Percentiles rank a stretch among this genome's conserved stretches.
Evolutionary conservation across 2,113 vertebrate genomes (phyloP).

Genomic region (Leptosomus discolor): DNA sequence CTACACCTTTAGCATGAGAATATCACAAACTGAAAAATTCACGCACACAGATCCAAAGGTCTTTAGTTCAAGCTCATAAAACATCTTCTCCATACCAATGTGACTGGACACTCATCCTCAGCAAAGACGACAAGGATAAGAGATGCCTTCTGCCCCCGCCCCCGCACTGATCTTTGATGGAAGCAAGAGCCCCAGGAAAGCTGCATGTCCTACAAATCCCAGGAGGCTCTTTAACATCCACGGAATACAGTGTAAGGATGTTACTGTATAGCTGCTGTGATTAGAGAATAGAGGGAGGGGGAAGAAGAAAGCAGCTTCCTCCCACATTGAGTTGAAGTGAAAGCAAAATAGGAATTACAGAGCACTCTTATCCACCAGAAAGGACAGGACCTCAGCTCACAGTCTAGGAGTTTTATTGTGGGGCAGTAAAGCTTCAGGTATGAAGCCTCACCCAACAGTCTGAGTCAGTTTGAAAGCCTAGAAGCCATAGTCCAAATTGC

Average conservation of each 20-base stretch:
- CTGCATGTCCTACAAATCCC: not conserved
- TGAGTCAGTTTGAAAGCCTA: not conserved
- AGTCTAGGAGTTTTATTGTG: not conserved
- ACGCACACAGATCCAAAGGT: rapidly evolving
- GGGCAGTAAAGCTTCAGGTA: not conserved
- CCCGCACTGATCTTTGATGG: not conserved
- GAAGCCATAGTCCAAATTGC: not conserved
- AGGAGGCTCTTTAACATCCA: not conserved
- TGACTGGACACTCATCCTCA: rapidly evolving
- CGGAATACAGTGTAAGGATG: not conserved
- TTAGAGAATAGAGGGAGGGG: not conserved
- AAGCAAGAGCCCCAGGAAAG: not conserved
- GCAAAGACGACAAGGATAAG: not conserved
- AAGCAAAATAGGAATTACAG: not conserved
- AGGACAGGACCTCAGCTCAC: not conserved
- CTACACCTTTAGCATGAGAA: not conserved
- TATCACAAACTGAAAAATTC: not conserved
- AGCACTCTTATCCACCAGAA: not conserved
- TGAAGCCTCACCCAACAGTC: not conserved
- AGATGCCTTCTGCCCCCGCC: not conserved
- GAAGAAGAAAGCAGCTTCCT: not conserved
- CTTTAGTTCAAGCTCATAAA: not conserved
- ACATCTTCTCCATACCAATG: not conserved
- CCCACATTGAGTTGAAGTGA: not conserved
- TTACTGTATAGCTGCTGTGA: not conserved